Evolutionary conservation across 2,113 vertebrate genomes (phyloP), one percentile per base, ranked within the genome.

Genomic region (Microtus oregoni): DNA sequence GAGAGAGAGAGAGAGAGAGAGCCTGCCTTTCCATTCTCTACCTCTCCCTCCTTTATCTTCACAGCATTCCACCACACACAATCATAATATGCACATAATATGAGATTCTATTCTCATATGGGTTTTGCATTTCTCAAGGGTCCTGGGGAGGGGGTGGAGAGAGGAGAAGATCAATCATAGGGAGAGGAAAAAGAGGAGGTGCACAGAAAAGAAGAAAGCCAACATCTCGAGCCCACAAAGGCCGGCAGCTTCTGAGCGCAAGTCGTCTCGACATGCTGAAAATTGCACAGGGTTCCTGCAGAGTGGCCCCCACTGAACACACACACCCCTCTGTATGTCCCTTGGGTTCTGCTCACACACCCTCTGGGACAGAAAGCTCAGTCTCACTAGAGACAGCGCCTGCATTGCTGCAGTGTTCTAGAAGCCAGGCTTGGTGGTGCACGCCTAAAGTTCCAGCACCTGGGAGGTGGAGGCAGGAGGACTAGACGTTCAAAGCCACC

Each of bases 101-200:
- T 72, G 70, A 72, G 82, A 95, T 92, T 92, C 41, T 75, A 72
- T 79, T 28, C 52, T 70, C 92, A 91, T 85, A 44, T 50, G 67
- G 76, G 65, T 85, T 95, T 89, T 91, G 86, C 82, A 89, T 94
- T 92, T 79, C 70, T 97, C 85, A 44, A 65, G 92, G 90, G 68
- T 78, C 61, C 65, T 83, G 85, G 3, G 73, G 41, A 44, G 63
- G n/a, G 44, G 19, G 12, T 50, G 32, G 68, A 38, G 35, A 70
- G 38, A 85, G 85, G 70, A 82, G 44, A 82, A 89, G 72, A 90
- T 55, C 91, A 50, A 17, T 41, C 79, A 22, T 19, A 26, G 75
- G 58, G 50, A 58, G 72, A 77, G 65, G 70, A 75, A 85, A 85
- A 58, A 24, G 22, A 58, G 35, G 22, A 72, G 10, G 44, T 63